A percentile compares a stretch with the other conserved stretches of the same genome.
phyloP scores from a whole-genome alignment of 1,140 invertebrate genomes.

The Drosophila sulfurigaster region DNA sequence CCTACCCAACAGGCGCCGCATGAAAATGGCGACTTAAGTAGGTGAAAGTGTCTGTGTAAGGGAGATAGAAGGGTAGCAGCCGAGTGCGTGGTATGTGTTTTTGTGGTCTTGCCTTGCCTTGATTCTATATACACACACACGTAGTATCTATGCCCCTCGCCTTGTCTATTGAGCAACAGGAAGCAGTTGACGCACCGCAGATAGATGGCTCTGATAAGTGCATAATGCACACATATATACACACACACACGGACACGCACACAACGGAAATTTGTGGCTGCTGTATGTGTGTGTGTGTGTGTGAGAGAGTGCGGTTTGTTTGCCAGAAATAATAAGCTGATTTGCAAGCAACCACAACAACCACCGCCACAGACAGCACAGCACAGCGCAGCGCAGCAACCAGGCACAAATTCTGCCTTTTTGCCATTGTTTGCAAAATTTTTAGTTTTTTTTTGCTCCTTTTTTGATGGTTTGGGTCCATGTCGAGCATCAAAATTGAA shows the following conservation, averaged over 20 bases:
- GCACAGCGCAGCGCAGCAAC: background rate
- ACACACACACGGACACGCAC: slow-evolving; percentile 22
- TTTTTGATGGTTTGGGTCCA: slow-evolving; percentile 20
- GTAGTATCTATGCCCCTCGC: background rate
- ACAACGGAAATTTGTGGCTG: slow-evolving; percentile 66
- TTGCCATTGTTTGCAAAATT: slow-evolving; percentile 53
- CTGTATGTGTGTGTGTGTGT: slow-evolving; percentile 25
- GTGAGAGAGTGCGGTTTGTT: slow-evolving; percentile 19
- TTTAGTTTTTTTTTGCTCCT: slow-evolving; percentile 47
- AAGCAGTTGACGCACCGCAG: slow-evolving; percentile 66
- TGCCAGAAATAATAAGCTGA: slow-evolving; percentile 56
- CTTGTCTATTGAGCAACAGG: slow-evolving; percentile 44
- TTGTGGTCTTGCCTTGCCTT: slow-evolving; percentile 4
- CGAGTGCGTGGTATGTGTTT: slow-evolving; percentile 12
- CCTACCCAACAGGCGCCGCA: slow-evolving; percentile 57
- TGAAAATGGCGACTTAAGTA: slow-evolving; percentile 57
- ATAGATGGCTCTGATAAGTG: slow-evolving; percentile 77
- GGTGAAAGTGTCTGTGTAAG: slow-evolving; percentile 12
- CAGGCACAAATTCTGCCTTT: slow-evolving; percentile 27
- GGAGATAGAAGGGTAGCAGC: background rate
- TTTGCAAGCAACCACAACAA: slow-evolving; percentile 54
- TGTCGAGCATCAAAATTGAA: slow-evolving; percentile 63
- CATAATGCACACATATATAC: slow-evolving; percentile 57
- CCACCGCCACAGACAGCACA: slow-evolving; percentile 9
- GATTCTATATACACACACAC: slow-evolving; percentile 1